Percentiles rank a stretch among this genome's conserved stretches.
phyloP scores from a whole-genome alignment of 2,113 vertebrate species.

The Heterochromis multidens region DNA sequence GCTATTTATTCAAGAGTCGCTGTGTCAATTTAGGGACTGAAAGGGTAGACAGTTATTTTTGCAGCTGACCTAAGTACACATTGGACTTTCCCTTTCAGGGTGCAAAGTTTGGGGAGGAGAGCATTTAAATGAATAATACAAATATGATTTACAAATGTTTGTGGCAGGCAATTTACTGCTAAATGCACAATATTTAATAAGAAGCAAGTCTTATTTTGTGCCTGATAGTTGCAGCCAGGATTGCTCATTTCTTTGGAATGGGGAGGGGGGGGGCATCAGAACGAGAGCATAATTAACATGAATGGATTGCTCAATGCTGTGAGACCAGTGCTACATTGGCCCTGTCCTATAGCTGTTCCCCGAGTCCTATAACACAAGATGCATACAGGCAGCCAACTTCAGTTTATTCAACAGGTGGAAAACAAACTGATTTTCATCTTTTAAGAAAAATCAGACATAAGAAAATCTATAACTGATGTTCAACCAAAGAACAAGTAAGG shows the following conservation, averaged over 20 bases:
- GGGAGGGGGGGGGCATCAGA: not conserved
- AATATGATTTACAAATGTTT: not conserved
- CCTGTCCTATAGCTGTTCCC: not conserved
- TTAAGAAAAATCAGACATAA: not conserved
- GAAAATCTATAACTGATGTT: not conserved
- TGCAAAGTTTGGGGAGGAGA: not conserved
- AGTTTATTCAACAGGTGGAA: not conserved
- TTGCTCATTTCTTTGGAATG: not conserved
- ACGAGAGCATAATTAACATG: not conserved
- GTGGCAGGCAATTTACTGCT: not conserved
- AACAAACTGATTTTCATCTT: not conserved
- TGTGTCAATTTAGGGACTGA: no score
- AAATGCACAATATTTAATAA: not conserved
- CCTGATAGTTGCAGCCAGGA: not conserved
- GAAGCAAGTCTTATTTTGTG: not conserved
- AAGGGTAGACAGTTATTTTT: no score
- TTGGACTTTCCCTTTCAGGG: no score
- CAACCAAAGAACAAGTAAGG: not conserved
- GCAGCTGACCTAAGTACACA: no score
- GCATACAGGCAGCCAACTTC: not conserved
- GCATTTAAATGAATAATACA: not conserved
- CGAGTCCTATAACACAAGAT: not conserved
- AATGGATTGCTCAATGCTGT: not conserved
- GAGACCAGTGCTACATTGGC: not conserved
- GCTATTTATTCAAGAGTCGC: no score